phyloP scores from a whole-genome alignment of 2,797 vertebrate genomes.

The Hipposideros larvatus region DNA sequence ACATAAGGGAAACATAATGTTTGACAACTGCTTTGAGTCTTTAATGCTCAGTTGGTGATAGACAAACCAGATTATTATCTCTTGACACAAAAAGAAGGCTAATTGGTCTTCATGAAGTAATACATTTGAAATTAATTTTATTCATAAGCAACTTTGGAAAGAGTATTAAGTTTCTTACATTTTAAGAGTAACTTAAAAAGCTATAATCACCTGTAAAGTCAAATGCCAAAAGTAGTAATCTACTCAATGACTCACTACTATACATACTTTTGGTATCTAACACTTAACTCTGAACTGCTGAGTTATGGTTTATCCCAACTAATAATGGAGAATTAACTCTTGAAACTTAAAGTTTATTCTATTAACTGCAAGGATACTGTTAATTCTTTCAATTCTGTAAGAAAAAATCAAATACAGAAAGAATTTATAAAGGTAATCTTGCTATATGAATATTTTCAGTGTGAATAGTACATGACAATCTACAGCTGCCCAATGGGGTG shows the following conservation, averaged over 20 bases:
- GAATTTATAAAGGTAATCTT: not conserved
- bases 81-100: not conserved
- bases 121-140: not conserved
- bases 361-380: fast-evolving
- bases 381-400: not conserved
- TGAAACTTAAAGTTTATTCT: not conserved
- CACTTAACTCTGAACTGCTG: not conserved
- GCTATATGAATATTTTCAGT: not conserved
- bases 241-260: not conserved
- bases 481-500: fast-evolving
- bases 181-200: not conserved
- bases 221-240: not conserved
- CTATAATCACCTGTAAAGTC: not conserved
- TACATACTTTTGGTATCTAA: not conserved
- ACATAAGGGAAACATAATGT: not conserved
- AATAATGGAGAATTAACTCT: not conserved
- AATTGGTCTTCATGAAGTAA: not conserved
- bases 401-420: not conserved
- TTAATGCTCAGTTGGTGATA: not conserved
- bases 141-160: not conserved
- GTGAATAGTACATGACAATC: not conserved
- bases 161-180: not conserved
- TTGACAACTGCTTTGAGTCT: not conserved
- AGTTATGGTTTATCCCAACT: not conserved
- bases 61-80: not conserved